Conservation (phyloP, 2,113 vertebrate genomes). For the Sturnira hondurensis region DNA sequence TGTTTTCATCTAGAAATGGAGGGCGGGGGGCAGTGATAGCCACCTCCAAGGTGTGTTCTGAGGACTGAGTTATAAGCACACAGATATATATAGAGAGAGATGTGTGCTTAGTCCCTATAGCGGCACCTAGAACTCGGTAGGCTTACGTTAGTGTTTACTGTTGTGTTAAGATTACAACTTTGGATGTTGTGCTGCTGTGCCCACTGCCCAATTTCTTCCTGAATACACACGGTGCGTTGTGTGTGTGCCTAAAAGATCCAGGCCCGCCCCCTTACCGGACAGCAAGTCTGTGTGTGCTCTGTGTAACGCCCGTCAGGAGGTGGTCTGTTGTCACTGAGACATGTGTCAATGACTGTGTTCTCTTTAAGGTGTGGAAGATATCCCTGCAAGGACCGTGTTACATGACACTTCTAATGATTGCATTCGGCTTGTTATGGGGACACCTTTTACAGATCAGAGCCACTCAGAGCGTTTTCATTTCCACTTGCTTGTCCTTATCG, state of each 20-base stretch:
- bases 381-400: constrained; percentile 93
- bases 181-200: background rate
- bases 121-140: background rate
- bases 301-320: background rate
- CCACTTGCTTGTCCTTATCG: constrained; percentile 94
- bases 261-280: background rate
- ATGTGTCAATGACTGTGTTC: constrained; percentile 17
- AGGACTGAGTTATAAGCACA: background rate
- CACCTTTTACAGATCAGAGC: constrained; percentile 90
- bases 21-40: too few relatives aligned
- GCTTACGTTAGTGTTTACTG: background rate
- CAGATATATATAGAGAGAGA: background rate
- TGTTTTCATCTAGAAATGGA: background rate
- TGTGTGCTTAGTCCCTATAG: background rate
- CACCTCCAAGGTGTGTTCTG: background rate
- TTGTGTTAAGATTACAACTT: background rate
- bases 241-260: too few relatives aligned
- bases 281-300: background rate
- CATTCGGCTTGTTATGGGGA: constrained; percentile 92
- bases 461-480: constrained; percentile 95
- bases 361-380: constrained; percentile 93
- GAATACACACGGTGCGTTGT: background rate
- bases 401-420: constrained; percentile 93
- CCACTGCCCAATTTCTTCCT: background rate
- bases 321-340: background rate